Conservation (phyloP, 2,888 invertebrate genomes). For the Seladonia tumulorum region DNA sequence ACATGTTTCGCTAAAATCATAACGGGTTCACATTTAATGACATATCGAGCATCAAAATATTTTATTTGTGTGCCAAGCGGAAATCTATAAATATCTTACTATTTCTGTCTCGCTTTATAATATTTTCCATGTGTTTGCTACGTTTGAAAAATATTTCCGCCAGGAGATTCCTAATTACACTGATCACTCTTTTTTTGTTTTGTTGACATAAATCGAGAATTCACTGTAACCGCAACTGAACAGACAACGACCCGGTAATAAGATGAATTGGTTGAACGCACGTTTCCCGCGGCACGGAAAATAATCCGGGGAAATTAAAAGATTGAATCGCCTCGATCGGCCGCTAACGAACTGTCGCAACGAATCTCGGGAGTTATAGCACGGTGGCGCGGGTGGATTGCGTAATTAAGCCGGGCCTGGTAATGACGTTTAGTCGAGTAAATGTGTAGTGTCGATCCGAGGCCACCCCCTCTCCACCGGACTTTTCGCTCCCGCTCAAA, state of each 20-base stretch:
- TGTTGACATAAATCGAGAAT: too few species aligned
- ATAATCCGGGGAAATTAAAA: slow-evolving; percentile 65
- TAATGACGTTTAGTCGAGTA: slow-evolving; percentile 69
- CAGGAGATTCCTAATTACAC: not conserved
- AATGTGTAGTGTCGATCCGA: slow-evolving; percentile 54
- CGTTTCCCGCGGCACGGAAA: slow-evolving; percentile 12
- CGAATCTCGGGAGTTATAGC: slow-evolving; percentile 51
- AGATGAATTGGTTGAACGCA: slow-evolving; percentile 62
- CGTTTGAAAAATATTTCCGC: too few species aligned
- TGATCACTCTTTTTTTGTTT: too few species aligned
- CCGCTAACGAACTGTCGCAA: slow-evolving; percentile 55
- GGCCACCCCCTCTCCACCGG: not conserved
- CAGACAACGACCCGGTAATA: slow-evolving; percentile 51
- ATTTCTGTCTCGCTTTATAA: too few species aligned
- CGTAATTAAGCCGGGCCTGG: slow-evolving; percentile 62
- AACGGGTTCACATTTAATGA: not conserved
- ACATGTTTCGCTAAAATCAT: not conserved
- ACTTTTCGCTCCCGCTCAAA: slow-evolving; percentile 60
- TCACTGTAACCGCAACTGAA: too few species aligned
- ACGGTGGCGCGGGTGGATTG: slow-evolving; percentile 39
- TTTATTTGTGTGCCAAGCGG: not conserved
- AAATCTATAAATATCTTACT: too few species aligned
- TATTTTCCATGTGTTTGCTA: too few species aligned
- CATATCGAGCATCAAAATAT: not conserved
- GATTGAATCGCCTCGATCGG: slow-evolving; percentile 50